Conservation (phyloP, 1,140 invertebrate species). For the Hydropsyche tenuis region DNA sequence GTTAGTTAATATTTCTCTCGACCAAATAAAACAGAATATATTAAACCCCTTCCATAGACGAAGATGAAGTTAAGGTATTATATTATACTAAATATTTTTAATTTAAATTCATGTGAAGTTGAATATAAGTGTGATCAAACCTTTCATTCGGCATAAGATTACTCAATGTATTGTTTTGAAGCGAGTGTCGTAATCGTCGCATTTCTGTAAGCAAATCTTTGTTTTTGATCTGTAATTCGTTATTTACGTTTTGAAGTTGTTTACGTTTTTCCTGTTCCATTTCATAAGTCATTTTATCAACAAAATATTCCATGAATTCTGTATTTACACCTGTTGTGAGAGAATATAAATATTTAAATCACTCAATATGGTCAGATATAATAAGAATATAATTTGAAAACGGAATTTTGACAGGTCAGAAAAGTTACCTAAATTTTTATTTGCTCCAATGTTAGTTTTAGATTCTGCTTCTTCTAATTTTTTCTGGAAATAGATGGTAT, state of each 20-base stretch:
- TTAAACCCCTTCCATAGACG: too few species aligned
- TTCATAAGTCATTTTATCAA: constrained; percentile 46
- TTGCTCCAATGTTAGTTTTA: background rate
- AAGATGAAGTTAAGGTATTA: too few species aligned
- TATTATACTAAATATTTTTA: constrained; percentile 1
- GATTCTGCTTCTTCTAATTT: background rate
- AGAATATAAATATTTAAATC: too few species aligned
- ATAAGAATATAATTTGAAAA: too few species aligned
- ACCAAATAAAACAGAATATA: too few species aligned
- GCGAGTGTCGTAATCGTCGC: constrained; percentile 41
- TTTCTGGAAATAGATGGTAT: background rate
- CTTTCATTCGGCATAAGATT: constrained; percentile 41
- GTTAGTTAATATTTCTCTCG: too few species aligned
- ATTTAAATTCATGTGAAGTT: background rate
- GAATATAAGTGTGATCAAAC: background rate
- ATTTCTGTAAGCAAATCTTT: constrained; percentile 37
- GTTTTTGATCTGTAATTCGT: constrained; percentile 34
- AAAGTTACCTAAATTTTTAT: constrained; percentile 21
- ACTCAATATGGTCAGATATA: too few species aligned
- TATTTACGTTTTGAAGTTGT: constrained; percentile 30
- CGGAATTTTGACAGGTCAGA: too few species aligned
- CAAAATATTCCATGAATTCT: constrained; percentile 31
- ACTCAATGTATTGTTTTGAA: constrained; percentile 43
- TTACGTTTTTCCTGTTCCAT: constrained; percentile 39
- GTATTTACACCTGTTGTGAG: background rate